Evolutionary conservation across 2,113 vertebrate genomes (phyloP), one percentile per base, ranked within the genome.

Genomic region (Anguilla japonica): DNA sequence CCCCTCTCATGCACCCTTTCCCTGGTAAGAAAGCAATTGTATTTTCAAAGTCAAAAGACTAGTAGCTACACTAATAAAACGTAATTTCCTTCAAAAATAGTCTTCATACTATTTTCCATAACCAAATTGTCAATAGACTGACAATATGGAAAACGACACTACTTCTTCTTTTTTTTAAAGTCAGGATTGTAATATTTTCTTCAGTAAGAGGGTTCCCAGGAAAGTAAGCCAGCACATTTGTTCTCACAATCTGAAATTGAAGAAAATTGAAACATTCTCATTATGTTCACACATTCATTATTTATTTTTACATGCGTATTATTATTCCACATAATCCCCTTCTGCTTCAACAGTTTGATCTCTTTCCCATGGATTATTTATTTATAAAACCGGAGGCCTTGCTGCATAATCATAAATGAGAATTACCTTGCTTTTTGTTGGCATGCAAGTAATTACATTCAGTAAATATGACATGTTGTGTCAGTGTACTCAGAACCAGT

Each of bases 1-100:
- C 92, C 92, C 94, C 93, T 94, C 94, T 94, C 93, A 88, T 91
- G 88, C 93, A 86, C 89, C 92, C 93, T 94, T 95, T 94, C 91
- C 92, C 84, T 88, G 91, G 91, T 91, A 91, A 43, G 43, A 39
- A 87, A 15, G 2, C 88, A 78, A 60, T 93, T 88, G 91, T 89
- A 90, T 90, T 90, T 89, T 86, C 83, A 90, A 92, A 91, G 83
- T 57, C 84, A 41, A 81, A 88, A 91, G 75, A 34, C 87, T 80
- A 82, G 88, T 40, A 87, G 75, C 57, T 81, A 80, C 56, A 41
- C 81, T 79, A 86, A 86, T 67, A 71, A 86, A 83, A 79, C 26
- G 34, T 34, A 34, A 84, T 22, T 60, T 60, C 57, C 57, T 3
- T 11, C 5, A 60, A 60, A 60, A 60, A 60, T 20, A 14, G 14